Percentiles rank a stretch among this genome's conserved stretches.
phyloP scores from a whole-genome alignment of 2,797 vertebrate species.

The Okamejei kenojei region DNA sequence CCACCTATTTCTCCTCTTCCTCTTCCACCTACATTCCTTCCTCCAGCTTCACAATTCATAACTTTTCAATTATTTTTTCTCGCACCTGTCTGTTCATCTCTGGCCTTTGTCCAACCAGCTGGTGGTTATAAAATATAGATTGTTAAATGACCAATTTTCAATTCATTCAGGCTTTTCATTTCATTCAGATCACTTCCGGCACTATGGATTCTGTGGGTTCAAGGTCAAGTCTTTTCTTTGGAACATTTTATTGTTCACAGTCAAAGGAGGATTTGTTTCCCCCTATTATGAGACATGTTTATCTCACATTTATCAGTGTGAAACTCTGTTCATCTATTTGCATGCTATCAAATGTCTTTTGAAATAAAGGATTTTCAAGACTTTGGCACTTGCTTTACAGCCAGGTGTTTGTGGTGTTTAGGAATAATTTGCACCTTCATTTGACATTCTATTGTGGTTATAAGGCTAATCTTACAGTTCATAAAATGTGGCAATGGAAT shows the following conservation, averaged over 20 bases:
- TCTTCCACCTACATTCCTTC: too few relatives aligned
- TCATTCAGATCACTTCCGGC: neutral
- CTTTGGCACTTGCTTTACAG: neutral
- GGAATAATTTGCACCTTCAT: neutral
- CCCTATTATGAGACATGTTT: neutral
- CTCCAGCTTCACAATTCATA: too few relatives aligned
- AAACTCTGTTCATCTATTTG: neutral
- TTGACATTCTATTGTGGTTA: neutral
- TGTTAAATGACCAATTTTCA: neutral
- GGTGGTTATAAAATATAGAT: neutral
- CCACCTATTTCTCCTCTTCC: too few relatives aligned
- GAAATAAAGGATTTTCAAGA: neutral
- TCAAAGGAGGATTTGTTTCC: neutral
- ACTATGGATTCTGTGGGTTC: neutral
- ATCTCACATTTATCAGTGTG: neutral
- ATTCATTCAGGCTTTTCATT: neutral
- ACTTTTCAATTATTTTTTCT: too few relatives aligned
- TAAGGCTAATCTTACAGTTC: neutral
- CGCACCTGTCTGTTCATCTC: too few relatives aligned
- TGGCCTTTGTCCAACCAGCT: neutral
- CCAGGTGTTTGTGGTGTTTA: neutral
- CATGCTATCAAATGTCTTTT: neutral
- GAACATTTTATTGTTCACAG: neutral
- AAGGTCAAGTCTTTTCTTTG: neutral
- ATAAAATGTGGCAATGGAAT: neutral